Conservation (phyloP, 2,113 vertebrate species). For the Ammodytes marinus region DNA sequence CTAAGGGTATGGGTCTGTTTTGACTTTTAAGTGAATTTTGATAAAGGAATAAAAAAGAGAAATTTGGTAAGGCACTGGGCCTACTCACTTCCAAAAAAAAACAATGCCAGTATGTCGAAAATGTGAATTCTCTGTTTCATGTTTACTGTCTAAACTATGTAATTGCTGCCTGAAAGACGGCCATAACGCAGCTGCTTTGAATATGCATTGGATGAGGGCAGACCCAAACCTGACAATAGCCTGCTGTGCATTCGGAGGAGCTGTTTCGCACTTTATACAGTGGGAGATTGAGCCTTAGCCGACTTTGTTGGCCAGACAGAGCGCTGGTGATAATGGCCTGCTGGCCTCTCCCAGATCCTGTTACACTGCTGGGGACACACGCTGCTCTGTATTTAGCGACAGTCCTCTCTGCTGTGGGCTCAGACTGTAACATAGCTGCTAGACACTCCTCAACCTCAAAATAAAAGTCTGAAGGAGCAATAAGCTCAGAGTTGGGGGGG, state of each 20-base stretch:
- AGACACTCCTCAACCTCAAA: slow-evolving; percentile 49
- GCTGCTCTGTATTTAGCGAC: slow-evolving; percentile 76
- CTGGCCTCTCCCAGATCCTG: slow-evolving; percentile 75
- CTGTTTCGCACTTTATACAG: slow-evolving; percentile 51
- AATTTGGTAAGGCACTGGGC: not conserved
- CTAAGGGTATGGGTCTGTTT: not conserved
- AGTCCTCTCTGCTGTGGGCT: slow-evolving; percentile 48
- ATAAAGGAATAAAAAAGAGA: not conserved
- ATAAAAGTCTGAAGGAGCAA: slow-evolving; percentile 38
- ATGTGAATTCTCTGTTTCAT: not conserved
- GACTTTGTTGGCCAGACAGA: slow-evolving; percentile 63
- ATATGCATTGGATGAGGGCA: slow-evolving; percentile 18
- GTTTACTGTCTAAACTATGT: slow-evolving; percentile 1
- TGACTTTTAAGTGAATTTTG: not conserved
- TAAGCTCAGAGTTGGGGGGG: slow-evolving; percentile 15
- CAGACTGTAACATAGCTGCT: slow-evolving; percentile 51
- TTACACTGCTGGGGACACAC: slow-evolving; percentile 79
- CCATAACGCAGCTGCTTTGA: slow-evolving; percentile 36
- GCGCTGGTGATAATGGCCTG: slow-evolving; percentile 67
- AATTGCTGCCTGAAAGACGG: slow-evolving; percentile 14
- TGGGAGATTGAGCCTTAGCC: slow-evolving; percentile 50
- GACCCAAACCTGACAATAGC: slow-evolving; percentile 17
- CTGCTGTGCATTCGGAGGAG: slow-evolving; percentile 34
- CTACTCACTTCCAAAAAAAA: slow-evolving; percentile 20
- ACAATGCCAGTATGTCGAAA: not conserved